Conservation (phyloP, 2,113 vertebrate species). For the Zosterops japonicus region DNA sequence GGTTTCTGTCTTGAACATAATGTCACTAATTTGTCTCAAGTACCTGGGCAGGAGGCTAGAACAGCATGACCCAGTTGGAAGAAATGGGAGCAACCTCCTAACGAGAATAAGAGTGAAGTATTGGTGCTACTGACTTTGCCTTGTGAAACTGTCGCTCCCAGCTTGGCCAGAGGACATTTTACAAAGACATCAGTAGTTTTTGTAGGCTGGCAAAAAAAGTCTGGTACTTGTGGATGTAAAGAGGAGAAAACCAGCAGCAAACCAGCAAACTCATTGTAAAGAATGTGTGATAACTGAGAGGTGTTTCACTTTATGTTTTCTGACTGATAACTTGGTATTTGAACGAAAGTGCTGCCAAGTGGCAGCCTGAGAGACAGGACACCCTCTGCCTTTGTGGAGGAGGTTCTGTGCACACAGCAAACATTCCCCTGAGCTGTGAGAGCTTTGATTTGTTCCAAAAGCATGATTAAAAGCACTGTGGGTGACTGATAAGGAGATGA, state of each 20-base stretch:
- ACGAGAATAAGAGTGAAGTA: not conserved
- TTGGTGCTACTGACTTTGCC: not conserved
- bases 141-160: not conserved
- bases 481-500: not conserved
- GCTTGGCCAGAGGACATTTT: not conserved
- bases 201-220: not conserved
- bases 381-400: not conserved
- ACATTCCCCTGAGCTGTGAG: not conserved
- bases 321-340: not conserved
- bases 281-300: not conserved
- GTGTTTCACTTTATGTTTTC: not conserved
- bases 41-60: not conserved
- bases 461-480: not conserved
- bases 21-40: not conserved
- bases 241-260: not conserved
- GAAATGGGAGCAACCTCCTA: not conserved
- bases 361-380: not conserved
- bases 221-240: not conserved
- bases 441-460: not conserved
- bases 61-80: not conserved
- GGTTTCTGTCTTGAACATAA: not conserved
- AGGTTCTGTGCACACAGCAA: not conserved
- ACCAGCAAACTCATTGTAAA: not conserved
- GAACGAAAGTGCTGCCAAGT: not conserved
- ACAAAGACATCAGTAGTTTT: not conserved